Evolutionary conservation across 2,797 vertebrate species (phyloP).

Genomic region (Pipistrellus pygmaeus): DNA sequence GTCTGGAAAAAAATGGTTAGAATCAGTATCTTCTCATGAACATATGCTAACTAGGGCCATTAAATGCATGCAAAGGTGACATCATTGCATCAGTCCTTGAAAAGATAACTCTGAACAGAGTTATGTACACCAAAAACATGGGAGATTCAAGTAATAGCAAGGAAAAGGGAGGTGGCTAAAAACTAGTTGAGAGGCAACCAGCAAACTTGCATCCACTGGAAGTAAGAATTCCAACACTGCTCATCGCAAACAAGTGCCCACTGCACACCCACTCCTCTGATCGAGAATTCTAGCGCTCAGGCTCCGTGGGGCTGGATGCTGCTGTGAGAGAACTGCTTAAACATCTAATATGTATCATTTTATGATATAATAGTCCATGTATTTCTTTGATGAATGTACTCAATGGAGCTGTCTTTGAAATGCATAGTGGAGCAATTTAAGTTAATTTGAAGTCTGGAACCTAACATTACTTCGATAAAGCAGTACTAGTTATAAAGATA

Average conservation of each 20-base stretch:
- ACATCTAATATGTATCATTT: slow-evolving; percentile 13
- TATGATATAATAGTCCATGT: background rate
- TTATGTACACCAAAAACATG: background rate
- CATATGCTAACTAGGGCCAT: background rate
- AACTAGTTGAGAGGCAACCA: background rate
- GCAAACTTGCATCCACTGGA: background rate
- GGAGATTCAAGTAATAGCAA: background rate
- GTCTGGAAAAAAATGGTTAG: background rate
- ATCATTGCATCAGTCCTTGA: background rate
- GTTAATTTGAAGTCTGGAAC: slow-evolving; percentile 11
- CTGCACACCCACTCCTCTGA: background rate
- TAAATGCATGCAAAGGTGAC: background rate
- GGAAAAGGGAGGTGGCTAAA: background rate
- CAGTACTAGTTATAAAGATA: background rate
- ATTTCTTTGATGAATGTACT: slow-evolving; percentile 12
- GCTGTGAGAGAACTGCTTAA: background rate
- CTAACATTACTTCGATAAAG: background rate
- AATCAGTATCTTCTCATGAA: background rate
- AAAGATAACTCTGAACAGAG: background rate
- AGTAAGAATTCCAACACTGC: background rate
- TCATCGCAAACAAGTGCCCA: background rate
- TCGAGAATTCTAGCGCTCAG: background rate
- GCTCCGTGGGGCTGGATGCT: background rate
- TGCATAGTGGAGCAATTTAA: slow-evolving; percentile 4
- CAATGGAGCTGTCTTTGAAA: background rate